Percentiles rank a stretch among this genome's conserved stretches.
Evolutionary conservation across 2,113 vertebrate genomes (phyloP).

Genomic region (Pitta sordida): DNA sequence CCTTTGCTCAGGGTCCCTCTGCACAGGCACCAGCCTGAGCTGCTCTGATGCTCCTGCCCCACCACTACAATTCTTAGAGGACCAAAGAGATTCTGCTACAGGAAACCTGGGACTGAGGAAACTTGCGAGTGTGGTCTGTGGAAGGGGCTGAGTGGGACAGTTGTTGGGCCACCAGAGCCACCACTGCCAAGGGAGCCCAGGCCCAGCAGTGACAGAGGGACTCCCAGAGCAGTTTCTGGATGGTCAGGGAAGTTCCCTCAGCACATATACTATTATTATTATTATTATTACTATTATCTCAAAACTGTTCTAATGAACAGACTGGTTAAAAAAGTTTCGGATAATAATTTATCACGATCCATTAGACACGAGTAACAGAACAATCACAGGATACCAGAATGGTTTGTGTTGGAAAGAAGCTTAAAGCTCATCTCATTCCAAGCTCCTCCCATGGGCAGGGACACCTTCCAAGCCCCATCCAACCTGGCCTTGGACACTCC

Average conservation of each 20-base stretch:
- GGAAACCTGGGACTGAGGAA: not conserved
- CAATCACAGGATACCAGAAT: not conserved
- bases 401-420: not conserved
- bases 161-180: not conserved
- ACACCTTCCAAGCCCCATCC: not conserved
- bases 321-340: not conserved
- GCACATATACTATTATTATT: not conserved
- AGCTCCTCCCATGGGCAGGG: not conserved
- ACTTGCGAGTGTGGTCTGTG: not conserved
- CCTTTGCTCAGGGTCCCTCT: not conserved
- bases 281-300: fast-evolving
- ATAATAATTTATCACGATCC: not conserved
- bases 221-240: not conserved
- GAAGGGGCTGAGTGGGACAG: not conserved
- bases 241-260: not conserved
- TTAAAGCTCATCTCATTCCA: not conserved
- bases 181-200: not conserved
- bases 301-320: fast-evolving
- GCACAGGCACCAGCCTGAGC: not conserved
- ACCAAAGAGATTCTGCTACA: not conserved
- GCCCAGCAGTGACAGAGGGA: not conserved
- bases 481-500: not conserved
- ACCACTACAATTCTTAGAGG: not conserved
- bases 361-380: fast-evolving
- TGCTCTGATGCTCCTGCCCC: not conserved